Evolutionary conservation across 2,113 vertebrate species (phyloP).

Genomic region (Psilopsiagon aymara): DNA sequence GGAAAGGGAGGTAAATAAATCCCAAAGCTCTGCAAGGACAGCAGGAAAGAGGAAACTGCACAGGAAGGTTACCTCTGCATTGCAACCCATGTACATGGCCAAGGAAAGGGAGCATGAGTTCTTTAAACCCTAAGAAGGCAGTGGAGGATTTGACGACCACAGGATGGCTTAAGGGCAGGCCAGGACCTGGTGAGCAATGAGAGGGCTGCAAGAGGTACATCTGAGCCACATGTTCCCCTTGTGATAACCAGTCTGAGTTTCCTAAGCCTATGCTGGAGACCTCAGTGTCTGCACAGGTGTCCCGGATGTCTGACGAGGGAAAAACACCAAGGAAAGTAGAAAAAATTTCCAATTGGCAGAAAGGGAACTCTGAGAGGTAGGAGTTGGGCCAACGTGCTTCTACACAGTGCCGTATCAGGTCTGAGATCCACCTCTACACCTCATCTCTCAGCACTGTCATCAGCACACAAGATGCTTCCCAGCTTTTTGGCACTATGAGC

Average conservation of each 20-base stretch:
- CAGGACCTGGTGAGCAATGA: rapidly evolving
- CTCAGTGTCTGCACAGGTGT: rapidly evolving
- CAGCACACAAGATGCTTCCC: rapidly evolving
- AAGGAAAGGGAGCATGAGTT: rapidly evolving
- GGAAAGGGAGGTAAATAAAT: background rate
- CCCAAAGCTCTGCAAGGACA: background rate
- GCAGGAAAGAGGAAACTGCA: background rate
- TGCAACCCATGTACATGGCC: rapidly evolving
- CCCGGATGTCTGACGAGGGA: rapidly evolving
- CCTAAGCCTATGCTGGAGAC: background rate
- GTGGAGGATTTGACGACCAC: too few species aligned
- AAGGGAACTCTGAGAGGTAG: background rate
- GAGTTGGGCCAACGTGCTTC: rapidly evolving
- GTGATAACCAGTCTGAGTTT: background rate
- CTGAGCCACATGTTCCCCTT: background rate
- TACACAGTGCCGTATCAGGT: rapidly evolving
- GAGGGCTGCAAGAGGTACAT: background rate
- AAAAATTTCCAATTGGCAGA: background rate
- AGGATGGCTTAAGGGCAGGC: background rate
- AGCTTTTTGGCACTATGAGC: rapidly evolving
- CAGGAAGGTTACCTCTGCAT: rapidly evolving
- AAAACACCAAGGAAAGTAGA: background rate
- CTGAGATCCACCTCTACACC: rapidly evolving
- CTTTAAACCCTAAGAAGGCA: background rate
- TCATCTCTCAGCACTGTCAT: background rate